These are phyloP conservation scores for Kryphioiulus occultus DNA, from an alignment of 2,888 invertebrate species.

Conservation along the genomic window DNA sequence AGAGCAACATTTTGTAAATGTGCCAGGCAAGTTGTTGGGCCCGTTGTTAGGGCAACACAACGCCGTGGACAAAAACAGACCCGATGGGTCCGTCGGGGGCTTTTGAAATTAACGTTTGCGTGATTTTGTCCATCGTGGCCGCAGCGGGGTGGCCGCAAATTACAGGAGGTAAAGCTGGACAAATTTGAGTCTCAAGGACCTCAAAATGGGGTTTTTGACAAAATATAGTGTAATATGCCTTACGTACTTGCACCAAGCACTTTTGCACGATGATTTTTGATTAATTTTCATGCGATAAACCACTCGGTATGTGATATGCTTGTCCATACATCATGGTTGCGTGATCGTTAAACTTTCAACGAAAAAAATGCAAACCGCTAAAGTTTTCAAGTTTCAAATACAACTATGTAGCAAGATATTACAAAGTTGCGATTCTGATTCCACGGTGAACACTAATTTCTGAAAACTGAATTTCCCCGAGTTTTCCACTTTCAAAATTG, in stretches of 20 bases:
- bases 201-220: not conserved
- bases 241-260: no score
- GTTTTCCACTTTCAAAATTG: no score
- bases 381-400: no score
- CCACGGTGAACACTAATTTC: no score
- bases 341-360: not conserved
- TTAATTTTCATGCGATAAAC: not conserved
- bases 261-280: not conserved
- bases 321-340: not conserved
- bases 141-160: not conserved
- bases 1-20: not conserved
- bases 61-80: not conserved
- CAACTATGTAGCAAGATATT: no score
- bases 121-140: not conserved
- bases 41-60: slow-evolving; percentile 41
- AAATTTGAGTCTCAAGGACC: not conserved
- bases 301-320: not conserved
- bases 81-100: not conserved
- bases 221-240: no score
- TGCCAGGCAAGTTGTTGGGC: not conserved
- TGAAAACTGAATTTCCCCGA: no score
- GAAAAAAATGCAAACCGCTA: no score
- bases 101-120: not conserved
- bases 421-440: no score
- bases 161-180: not conserved